Evolutionary conservation across 2,888 invertebrate genomes (phyloP).

Genomic region (Mythimna vitellina): DNA sequence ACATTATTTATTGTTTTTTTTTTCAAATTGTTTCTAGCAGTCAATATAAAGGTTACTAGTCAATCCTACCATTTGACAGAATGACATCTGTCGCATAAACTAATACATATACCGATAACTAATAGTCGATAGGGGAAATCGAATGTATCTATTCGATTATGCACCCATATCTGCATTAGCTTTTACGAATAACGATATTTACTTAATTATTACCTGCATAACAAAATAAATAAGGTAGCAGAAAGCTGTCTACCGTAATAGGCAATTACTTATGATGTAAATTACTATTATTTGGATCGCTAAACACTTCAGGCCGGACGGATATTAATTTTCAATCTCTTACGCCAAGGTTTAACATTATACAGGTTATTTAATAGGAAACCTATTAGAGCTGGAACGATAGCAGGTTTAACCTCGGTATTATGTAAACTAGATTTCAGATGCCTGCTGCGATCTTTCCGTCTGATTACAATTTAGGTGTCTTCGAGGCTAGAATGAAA

Average conservation of each 20-base stretch:
- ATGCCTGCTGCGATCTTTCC: not conserved
- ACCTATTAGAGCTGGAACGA: conserved; percentile 20
- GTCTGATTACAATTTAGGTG: too few species aligned
- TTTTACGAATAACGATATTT: conserved; percentile 1
- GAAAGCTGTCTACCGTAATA: conserved; percentile 65
- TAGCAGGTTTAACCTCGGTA: conserved; percentile 1
- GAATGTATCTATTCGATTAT: not conserved
- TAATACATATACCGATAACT: too few species aligned
- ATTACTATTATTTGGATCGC: conserved; percentile 52
- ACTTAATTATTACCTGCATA: conserved; percentile 24
- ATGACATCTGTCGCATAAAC: too few species aligned
- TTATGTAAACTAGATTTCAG: conserved; percentile 6
- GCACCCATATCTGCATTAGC: conserved; percentile 2
- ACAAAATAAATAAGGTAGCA: conserved; percentile 66
- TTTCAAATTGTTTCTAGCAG: too few species aligned
- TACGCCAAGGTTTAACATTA: conserved; percentile 25
- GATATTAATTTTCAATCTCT: conserved; percentile 55
- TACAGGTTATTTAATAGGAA: conserved; percentile 36
- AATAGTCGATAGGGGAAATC: not conserved
- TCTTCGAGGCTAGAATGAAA: too few species aligned
- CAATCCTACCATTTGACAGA: too few species aligned
- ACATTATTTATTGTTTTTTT: too few species aligned
- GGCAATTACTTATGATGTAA: conserved; percentile 51
- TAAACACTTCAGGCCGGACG: conserved; percentile 39
- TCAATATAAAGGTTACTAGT: too few species aligned